Conservation (phyloP, 2,888 invertebrate genomes). For the Hyppa rectilinea region DNA sequence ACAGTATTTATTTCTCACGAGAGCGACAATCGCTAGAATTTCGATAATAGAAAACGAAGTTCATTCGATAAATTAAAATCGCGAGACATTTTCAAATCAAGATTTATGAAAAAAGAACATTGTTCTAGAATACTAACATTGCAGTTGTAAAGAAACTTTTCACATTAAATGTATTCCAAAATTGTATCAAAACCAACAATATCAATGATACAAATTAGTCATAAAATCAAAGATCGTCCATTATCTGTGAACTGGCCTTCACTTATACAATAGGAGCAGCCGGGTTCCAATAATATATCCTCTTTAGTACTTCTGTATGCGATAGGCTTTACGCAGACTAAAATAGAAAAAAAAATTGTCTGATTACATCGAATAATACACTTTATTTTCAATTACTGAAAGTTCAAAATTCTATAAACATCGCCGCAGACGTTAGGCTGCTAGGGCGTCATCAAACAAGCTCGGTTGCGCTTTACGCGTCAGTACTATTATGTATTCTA, state of each 20-base stretch:
- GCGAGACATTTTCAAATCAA: not conserved
- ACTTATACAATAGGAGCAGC: slow-evolving; percentile 36
- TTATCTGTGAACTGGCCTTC: slow-evolving; percentile 36
- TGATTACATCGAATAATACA: not conserved
- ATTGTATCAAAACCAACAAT: not conserved
- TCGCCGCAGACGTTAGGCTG: not conserved
- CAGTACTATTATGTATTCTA: not conserved
- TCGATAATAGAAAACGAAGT: not conserved
- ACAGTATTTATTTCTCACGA: too few species aligned
- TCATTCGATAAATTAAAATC: not conserved
- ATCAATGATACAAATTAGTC: slow-evolving; percentile 17
- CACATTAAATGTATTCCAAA: not conserved
- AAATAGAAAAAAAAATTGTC: not conserved
- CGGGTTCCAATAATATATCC: slow-evolving; percentile 24
- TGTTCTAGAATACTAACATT: not conserved
- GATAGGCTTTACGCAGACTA: not conserved
- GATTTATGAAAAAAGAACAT: not conserved
- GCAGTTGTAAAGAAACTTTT: not conserved
- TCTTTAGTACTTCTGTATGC: not conserved
- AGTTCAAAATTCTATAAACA: not conserved
- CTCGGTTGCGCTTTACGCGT: not conserved
- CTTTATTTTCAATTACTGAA: not conserved
- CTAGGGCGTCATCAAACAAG: not conserved
- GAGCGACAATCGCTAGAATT: not conserved
- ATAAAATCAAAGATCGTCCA: not conserved